These are phyloP conservation scores for Chorisops tibialis DNA, from an alignment of 2,888 invertebrate genomes.

Conservation along the genomic window DNA sequence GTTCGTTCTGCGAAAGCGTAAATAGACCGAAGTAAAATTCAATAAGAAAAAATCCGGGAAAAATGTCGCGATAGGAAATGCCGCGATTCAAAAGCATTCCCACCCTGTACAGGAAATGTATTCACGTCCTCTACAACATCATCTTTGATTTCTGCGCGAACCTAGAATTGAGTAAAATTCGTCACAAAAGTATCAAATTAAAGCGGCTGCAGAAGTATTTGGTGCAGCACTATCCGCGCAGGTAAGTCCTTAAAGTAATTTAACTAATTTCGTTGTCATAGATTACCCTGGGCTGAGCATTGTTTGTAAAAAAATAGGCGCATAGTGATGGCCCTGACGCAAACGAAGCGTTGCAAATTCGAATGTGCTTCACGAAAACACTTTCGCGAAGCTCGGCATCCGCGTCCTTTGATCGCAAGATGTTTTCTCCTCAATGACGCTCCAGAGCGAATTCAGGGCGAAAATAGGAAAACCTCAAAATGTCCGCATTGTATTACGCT, in stretches of 20 bases:
- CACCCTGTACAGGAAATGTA: conserved; percentile 25
- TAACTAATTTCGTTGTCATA: background rate
- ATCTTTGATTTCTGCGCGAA: conserved; percentile 25
- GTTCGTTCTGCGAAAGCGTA: background rate
- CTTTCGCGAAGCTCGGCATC: too few species aligned
- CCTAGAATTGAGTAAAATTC: conserved; percentile 1
- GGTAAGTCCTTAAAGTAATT: too few species aligned
- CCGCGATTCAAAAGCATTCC: conserved; percentile 29
- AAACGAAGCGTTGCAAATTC: background rate
- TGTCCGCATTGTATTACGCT: too few species aligned
- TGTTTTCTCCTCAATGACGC: too few species aligned
- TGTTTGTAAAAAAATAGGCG: background rate
- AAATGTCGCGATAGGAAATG: conserved; percentile 20
- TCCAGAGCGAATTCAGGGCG: too few species aligned
- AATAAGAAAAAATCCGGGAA: background rate
- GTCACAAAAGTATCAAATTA: conserved; percentile 5
- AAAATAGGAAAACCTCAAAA: too few species aligned
- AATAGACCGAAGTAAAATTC: conserved; percentile 2
- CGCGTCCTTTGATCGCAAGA: too few species aligned
- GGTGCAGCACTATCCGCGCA: conserved; percentile 20
- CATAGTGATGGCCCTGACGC: background rate
- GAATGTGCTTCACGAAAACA: too few species aligned
- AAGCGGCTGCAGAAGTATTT: conserved; percentile 24
- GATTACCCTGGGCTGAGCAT: background rate
- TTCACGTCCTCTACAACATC: conserved; percentile 25